Conservation (phyloP, 2,888 invertebrate genomes). For the Phlogophora meticulosa region DNA sequence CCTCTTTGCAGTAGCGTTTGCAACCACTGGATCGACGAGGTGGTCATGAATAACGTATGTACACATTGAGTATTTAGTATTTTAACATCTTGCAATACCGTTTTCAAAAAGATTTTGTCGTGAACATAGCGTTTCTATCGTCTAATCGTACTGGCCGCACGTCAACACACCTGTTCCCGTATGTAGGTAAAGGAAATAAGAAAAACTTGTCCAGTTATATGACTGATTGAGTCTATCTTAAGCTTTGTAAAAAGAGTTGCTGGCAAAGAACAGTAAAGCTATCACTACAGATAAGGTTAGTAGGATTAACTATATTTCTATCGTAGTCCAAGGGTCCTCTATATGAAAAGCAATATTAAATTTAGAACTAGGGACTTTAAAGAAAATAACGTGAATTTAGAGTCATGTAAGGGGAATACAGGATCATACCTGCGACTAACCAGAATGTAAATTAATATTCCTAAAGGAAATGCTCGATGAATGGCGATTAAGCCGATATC, state of each 20-base stretch:
- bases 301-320: not conserved
- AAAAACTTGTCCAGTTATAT: conserved; percentile 37
- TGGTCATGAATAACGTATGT: not conserved
- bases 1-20: too few species aligned
- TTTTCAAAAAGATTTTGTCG: conserved; percentile 65
- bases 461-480: conserved; percentile 54
- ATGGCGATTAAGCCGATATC: conserved; percentile 30
- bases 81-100: too few species aligned
- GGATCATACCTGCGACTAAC: conserved; percentile 13
- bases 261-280: too few species aligned
- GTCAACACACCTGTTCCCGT: conserved; percentile 24
- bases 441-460: conserved; percentile 60
- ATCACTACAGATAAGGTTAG: not conserved
- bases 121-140: conserved; percentile 53
- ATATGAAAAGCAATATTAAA: conserved; percentile 7
- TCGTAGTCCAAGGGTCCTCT: not conserved
- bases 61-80: not conserved
- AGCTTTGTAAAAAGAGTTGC: not conserved
- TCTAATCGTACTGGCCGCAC: not conserved
- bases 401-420: conserved; percentile 17
- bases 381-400: conserved; percentile 13
- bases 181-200: conserved; percentile 38
- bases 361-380: not conserved
- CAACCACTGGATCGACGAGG: too few species aligned
- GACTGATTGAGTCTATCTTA: not conserved